A percentile compares a stretch with the other conserved stretches of the same genome.
phyloP scores from a whole-genome alignment of 2,113 vertebrate genomes.

The Rattus rattus region DNA sequence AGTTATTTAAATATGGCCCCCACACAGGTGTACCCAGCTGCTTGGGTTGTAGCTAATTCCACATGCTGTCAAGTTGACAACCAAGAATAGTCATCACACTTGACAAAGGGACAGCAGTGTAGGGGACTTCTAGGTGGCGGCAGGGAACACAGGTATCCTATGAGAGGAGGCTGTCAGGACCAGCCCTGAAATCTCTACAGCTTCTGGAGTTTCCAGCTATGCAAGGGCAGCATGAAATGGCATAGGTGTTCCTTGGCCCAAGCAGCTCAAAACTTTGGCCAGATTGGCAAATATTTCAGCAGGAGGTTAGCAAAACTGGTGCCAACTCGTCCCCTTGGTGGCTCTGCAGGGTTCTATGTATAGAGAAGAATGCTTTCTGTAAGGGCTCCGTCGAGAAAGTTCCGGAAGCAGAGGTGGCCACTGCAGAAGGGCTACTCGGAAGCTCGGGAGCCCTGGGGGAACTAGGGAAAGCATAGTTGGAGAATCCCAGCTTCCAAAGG shows the following conservation, averaged over 20 bases:
- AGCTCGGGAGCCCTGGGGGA: fast-evolving
- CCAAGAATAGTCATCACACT: neutral
- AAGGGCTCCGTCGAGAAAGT: neutral
- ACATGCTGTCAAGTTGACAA: neutral
- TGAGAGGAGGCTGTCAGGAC: neutral
- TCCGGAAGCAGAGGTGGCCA: neutral
- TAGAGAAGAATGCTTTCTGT: neutral
- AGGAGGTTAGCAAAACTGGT: constrained; percentile 38
- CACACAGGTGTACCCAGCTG: neutral
- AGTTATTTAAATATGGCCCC: neutral
- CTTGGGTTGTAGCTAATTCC: neutral
- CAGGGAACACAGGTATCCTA: fast-evolving
- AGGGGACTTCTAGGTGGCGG: neutral
- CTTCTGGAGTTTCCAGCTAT: neutral
- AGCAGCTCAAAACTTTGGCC: constrained; percentile 12
- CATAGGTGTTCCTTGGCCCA: neutral
- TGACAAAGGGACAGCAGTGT: neutral
- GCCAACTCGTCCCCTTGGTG: constrained; percentile 27
- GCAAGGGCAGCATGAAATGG: neutral
- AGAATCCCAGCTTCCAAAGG: neutral
- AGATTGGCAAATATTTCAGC: constrained; percentile 52
- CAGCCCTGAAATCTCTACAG: fast-evolving
- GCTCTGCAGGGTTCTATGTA: neutral
- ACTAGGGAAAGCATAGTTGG: neutral
- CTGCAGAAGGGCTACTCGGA: neutral